These are phyloP conservation scores for Drosophila takahashii DNA, from an alignment of 1,140 invertebrate species.

Conservation along the genomic window DNA sequence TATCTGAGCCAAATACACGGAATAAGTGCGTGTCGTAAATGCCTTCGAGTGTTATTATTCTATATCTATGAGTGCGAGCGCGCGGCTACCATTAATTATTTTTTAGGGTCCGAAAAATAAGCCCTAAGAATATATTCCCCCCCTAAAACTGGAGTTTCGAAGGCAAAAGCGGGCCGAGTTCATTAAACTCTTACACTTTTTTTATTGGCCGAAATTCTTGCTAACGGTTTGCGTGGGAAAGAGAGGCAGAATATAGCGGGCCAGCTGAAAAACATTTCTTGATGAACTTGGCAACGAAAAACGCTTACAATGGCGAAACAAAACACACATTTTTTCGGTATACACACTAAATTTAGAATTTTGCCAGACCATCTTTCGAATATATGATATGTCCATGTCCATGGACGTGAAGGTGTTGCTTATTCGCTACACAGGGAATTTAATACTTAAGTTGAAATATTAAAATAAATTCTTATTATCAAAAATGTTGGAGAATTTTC, in stretches of 20 bases:
- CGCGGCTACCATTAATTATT: slow-evolving; percentile 13
- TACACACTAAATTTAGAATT: slow-evolving; percentile 68
- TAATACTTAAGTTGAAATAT: too few species aligned
- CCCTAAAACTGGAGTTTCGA: background rate
- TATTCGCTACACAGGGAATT: slow-evolving; percentile 13
- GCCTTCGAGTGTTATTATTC: slow-evolving; percentile 10
- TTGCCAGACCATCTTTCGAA: slow-evolving; percentile 44
- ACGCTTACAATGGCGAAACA: slow-evolving; percentile 43
- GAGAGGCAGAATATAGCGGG: slow-evolving; percentile 2
- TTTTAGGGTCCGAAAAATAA: slow-evolving; percentile 5
- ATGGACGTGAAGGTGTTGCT: slow-evolving; percentile 70
- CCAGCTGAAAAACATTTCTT: slow-evolving; percentile 26
- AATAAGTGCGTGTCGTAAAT: slow-evolving; percentile 42
- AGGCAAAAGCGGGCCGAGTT: slow-evolving; percentile 14
- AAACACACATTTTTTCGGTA: slow-evolving; percentile 36
- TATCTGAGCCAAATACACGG: slow-evolving; percentile 39
- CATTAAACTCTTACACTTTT: slow-evolving; percentile 32
- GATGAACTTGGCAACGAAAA: slow-evolving; percentile 74
- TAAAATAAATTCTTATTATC: too few species aligned
- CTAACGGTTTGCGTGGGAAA: slow-evolving; percentile 18
- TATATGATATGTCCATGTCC: slow-evolving; percentile 58
- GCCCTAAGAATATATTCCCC: slow-evolving; percentile 8
- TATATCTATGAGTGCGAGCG: background rate
- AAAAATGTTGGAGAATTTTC: too few species aligned
- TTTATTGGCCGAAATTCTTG: background rate